Evolutionary conservation across 2,113 vertebrate genomes (phyloP), one percentile per base, ranked within the genome.

Genomic region (Toxotes chatareus): DNA sequence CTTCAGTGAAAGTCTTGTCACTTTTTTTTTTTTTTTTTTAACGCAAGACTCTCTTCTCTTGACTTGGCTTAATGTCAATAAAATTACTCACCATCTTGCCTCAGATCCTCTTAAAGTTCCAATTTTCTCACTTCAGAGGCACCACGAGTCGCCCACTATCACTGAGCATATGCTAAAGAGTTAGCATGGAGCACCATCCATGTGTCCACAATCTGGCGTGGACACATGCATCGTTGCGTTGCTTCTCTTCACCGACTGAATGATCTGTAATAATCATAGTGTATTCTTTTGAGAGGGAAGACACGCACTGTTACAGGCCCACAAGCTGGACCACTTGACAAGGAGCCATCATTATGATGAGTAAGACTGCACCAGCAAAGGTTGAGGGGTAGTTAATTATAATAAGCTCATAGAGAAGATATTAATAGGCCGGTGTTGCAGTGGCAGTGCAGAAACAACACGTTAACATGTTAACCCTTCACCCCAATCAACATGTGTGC

Each of bases 101-200:
- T 14, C 11, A 34, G 73, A 79, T 61, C 32, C 42, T 55, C 32
- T 32, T 19, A 17, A 67, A 76, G 69, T 34, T 51, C 1, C 44
- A 27, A 1, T 68, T 78, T 76, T 79, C 71, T 69, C 71, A 70
- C 77, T 64, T 71, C 1, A 0, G 46, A 53, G 51, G 47, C 49
- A 14, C 46, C 16, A 46, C 51, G 1, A 83, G 32, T 83, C 81
- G 34, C 83, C 84, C 86, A 79, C 83, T n/a, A 36, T 31, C 27
- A n/a, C 65, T 44, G 63, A 74, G 51, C 91, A 92, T 89, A 91
- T 91, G 91, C 76, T 74, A 23, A 83, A 85, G 73, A 78, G 84
- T 82, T 47, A 77, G 17, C 68, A 62, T 42, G 12, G 31, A 77
- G 55, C 61, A 51, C 36, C 67, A 47, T 23, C 53, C 36, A 7